Evolutionary conservation across 2,888 invertebrate species (phyloP), one percentile per base, ranked within the genome.

Genomic region (Diplolepis rosae): DNA sequence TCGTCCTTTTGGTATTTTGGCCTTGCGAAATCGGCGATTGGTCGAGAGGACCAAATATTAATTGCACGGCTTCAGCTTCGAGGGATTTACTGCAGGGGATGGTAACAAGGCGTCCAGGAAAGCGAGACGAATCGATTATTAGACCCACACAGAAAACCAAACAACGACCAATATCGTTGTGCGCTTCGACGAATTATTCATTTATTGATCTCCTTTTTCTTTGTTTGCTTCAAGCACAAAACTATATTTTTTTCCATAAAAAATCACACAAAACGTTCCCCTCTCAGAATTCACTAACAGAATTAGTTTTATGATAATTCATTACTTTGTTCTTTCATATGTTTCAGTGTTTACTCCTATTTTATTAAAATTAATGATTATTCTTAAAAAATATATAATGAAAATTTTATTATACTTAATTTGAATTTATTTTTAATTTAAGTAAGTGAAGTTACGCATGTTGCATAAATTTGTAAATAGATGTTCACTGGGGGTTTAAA

Each of bases 11-110:
- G 66, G 50, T 61, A 9, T 22, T n/a, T 24, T 27, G 50, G 35
- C 30, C 66, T 52, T 65, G 7, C 56, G 50, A 71, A 79, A 79
- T 77, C 56, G 67, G 69, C 68, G 70, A 74, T 68, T 61, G 51
- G 13, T 13, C 5, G 4, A 39, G 50, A 68, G 70, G 68, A 66
- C 73, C 71, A 80, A 80, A 77, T 75, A 73, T 73, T 75, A 73
- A 79, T 78, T 56, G 74, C 51, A 50, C 45, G 48, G 68, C 24
- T 68, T 54, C 32, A 30, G 18, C 9, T 18, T 18, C 24, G 35
- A 35, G 56, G 56, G 56, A 61, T 61, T 61, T 61, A 18, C 24
- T 61, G 13, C 32, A 39, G 35, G 24, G 35, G 56, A 39, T 61
- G 13, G 22, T 15, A n/a, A 35, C 35, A 56, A 56, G 56, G 56